Percentiles rank a stretch among this genome's conserved stretches.
phyloP scores from a whole-genome alignment of 2,888 invertebrate species.

The Nowickia ferox region DNA sequence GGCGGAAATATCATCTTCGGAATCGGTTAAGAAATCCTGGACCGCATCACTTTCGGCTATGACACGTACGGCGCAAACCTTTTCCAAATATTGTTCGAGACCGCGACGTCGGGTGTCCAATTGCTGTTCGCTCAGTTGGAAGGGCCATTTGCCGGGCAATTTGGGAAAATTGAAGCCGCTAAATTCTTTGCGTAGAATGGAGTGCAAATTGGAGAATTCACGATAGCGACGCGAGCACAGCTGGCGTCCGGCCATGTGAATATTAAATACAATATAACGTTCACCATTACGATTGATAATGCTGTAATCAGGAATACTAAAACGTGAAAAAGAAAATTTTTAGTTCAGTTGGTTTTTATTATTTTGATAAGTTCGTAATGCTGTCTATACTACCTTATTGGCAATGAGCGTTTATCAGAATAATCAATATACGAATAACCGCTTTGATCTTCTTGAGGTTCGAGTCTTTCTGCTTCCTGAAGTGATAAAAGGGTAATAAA shows the following conservation, averaged over 20 bases:
- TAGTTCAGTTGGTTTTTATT: neutral
- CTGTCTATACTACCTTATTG: constrained; percentile 84
- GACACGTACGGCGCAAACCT: constrained; percentile 98
- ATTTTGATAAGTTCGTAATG: neutral
- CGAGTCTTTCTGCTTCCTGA: constrained; percentile 92
- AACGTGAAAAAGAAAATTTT: neutral
- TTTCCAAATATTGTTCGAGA: constrained; percentile 98
- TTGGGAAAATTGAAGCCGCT: constrained; percentile 98
- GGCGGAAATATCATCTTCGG: constrained; percentile 91
- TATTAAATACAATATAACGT: constrained; percentile 97
- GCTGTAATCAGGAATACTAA: constrained; percentile 96
- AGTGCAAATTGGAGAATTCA: constrained; percentile 96
- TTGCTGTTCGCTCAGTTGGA: constrained; percentile 98
- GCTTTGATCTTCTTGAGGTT: constrained; percentile 90
- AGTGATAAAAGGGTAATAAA: constrained; percentile 14
- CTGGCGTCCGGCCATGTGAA: constrained; percentile 99
- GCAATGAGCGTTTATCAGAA: constrained; percentile 95
- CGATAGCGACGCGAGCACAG: constrained; percentile 97
- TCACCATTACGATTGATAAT: constrained; percentile 94
- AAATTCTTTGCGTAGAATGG: constrained; percentile 95
- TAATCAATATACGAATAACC: constrained; percentile 94
- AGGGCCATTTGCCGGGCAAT: constrained; percentile 99
- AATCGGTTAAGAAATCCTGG: constrained; percentile 97
- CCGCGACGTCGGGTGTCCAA: constrained; percentile 96
- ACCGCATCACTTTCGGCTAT: constrained; percentile 98